Evolutionary conservation across 2,888 invertebrate species (phyloP).

Genomic region (Tiliacea aurago): DNA sequence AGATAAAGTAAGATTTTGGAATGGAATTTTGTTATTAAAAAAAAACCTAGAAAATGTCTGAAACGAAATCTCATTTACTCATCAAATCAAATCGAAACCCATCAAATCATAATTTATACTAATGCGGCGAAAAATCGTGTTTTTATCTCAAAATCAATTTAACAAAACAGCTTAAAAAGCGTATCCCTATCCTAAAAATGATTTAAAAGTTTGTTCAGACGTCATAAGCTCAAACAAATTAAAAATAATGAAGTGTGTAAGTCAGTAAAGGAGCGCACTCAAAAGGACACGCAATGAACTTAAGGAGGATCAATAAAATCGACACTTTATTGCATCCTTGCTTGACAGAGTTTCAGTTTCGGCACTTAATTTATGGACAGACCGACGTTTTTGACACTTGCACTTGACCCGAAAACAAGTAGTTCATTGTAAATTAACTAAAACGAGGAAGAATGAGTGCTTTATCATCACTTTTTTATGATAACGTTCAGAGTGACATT

Average conservation of each 20-base stretch:
- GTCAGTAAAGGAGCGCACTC: conserved; percentile 69
- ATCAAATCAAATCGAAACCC: background rate
- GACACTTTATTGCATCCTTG: conserved; percentile 84
- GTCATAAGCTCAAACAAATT: conserved; percentile 66
- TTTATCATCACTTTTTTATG: conserved; percentile 73
- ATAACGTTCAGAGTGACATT: conserved; percentile 51
- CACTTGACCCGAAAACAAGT: conserved; percentile 81
- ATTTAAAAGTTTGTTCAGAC: conserved; percentile 47
- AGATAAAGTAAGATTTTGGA: conserved; percentile 40
- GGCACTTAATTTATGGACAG: conserved; percentile 80
- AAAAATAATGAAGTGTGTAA: conserved; percentile 68
- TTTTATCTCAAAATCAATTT: conserved; percentile 31
- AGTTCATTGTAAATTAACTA: conserved; percentile 75
- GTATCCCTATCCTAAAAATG: conserved; percentile 43
- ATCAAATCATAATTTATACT: background rate
- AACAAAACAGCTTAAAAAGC: conserved; percentile 23
- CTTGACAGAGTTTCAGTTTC: conserved; percentile 81
- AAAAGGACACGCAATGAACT: conserved; percentile 76
- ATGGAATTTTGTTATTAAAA: background rate
- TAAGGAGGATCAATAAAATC: conserved; percentile 85
- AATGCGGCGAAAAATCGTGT: background rate
- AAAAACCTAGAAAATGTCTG: background rate
- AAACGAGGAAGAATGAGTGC: conserved; percentile 72
- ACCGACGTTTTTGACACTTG: conserved; percentile 73
- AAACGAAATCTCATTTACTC: background rate